Evolutionary conservation across 37 sponge, comb jelly and placozoan species (phyloP), one percentile per base, ranked within the genome.

Genomic region (Petrosia ficiformis): DNA sequence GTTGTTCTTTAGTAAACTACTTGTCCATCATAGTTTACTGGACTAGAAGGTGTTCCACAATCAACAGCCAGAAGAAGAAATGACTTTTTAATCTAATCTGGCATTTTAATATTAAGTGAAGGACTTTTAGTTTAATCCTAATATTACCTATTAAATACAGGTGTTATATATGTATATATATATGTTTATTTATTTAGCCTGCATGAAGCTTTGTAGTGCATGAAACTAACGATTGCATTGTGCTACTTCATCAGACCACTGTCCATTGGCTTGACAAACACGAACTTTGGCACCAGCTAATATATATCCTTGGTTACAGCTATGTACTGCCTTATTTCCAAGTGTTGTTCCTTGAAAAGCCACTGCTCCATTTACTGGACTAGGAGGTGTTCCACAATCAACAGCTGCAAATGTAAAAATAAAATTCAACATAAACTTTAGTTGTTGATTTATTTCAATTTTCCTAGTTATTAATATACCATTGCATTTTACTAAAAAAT

Each of bases 231-330:
- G 14, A 19, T 48, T 14, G 14, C 54, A 48, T 48, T 19, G 8
- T 48, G 14, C 54, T 8, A 14, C 65, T 3, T 10, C 22, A 11
- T 70, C 80, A 10, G 63, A 44, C 86, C 86, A 86, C 25, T 68
- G 22, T 33, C 79, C 80, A 79, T 1, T 79, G 16, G 70, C 22
- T 57, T 71, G 80, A 61, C 89, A 89, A 1, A 40, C 39, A 31
- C 84, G 34, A 6, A 74, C 52, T 2, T 3, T 59, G 6, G 44
- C 22, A 2, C 84, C 80, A 4, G 24, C 26, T 31, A 83, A 44
- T 6, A 24, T 40, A 59, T 85, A 84, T 30, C 90, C 90, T 26
- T 42, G 30, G 33, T 74, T 32, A 65, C 90, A 90, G 39, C 26
- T 65, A 57, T 90, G 84, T 6, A 34, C 44, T 0, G 79, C 89